These are phyloP conservation scores for Pyrocoelia pectoralis DNA, from an alignment of 2,888 invertebrate species.

Conservation along the genomic window DNA sequence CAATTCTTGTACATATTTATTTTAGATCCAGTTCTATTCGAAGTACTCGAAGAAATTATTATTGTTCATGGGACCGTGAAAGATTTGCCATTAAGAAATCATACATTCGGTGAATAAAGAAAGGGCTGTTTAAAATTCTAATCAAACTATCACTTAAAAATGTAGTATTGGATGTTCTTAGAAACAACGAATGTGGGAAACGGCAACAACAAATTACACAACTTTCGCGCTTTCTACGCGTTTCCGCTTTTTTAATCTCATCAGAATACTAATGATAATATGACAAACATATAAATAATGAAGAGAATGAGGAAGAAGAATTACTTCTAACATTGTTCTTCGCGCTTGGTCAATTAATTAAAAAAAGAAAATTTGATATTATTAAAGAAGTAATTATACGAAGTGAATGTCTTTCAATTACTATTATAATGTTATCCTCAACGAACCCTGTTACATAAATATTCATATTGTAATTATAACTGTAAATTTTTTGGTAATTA, in stretches of 20 bases:
- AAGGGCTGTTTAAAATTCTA: conserved; percentile 24
- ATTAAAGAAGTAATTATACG: background rate
- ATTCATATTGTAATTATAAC: background rate
- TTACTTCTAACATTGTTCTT: conserved; percentile 20
- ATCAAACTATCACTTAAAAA: conserved; percentile 18
- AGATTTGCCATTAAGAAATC: background rate
- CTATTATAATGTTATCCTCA: background rate
- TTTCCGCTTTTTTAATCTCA: conserved; percentile 33
- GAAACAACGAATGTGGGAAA: conserved; percentile 35
- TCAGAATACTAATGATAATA: conserved; percentile 34
- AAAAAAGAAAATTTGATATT: conserved; percentile 2
- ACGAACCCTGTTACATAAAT: background rate
- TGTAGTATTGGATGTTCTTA: conserved; percentile 28
- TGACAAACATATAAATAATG: conserved; percentile 35
- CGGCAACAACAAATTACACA: conserved; percentile 36
- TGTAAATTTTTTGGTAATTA: background rate
- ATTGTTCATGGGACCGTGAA: background rate
- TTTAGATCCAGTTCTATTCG: conserved; percentile 38
- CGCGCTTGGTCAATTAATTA: conserved; percentile 19
- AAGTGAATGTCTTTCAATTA: background rate
- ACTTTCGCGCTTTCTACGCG: conserved; percentile 37
- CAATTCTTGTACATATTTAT: conserved; percentile 39
- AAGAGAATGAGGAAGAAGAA: conserved; percentile 34
- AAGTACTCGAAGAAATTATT: conserved; percentile 26
- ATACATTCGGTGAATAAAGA: background rate